Evolutionary conservation across 92 coral and sea anemone genomes (phyloP), one percentile per base, ranked within the genome.

Genomic region (Palythoa grandis): DNA sequence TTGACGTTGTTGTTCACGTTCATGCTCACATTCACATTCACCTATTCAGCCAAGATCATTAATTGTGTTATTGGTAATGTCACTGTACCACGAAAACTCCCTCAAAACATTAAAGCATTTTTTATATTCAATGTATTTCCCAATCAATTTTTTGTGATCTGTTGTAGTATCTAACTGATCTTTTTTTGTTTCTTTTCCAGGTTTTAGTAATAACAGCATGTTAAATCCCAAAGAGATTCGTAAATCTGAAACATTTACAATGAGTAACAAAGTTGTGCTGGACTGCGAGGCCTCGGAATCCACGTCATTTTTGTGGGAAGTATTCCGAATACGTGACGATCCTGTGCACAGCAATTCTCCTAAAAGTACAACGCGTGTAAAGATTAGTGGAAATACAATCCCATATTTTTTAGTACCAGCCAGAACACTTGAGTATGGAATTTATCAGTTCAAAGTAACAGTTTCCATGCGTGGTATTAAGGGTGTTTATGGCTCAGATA

Each of bases 241-340:
- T 7, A 69, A 69, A 13, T 37, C 74, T 12, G 5, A 89, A 70
- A 4, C 43, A 11, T 69, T 69, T 15, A 69, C 24, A 3, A 8
- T 69, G 74, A 69, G 80, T 40, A 87, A 87, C 56, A 76, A 92
- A 19, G 82, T 80, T 12, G 88, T 54, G 20, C 72, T 95, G 11
- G 75, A 90, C 53, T 95, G 98, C 60, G 94, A 94, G 70, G 93
- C 90, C 11, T 94, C 98, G 16, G 66, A 80, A 12, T 9, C 74
- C 3, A 94, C 98, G 20, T 56, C 69, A 48, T 91, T 89, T 60
- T 35, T 13, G 10, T 95, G 98, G 98, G 79, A 88, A 76, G 68
- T 91, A 17, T 76, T 37, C 69, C 72, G 66, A 14, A 71, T 89
- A 20, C 80, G 74, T 5, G 65, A 69, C 12, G 82, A 93, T 54